phyloP scores from a whole-genome alignment of 2,797 vertebrate genomes.

The Micrastur ruficollis region DNA sequence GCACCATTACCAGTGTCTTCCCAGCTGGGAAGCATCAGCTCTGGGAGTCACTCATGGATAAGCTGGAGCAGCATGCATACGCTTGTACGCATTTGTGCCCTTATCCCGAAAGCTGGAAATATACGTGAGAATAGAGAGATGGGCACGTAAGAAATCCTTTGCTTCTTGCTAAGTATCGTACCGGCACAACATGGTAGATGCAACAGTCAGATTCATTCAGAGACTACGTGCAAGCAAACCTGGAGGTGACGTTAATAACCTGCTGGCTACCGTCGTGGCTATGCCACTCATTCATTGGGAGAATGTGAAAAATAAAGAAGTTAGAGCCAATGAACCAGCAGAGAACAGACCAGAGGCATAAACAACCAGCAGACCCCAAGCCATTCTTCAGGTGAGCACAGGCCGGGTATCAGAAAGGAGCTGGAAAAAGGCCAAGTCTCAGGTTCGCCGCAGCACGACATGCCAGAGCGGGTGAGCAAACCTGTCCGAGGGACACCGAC shows the following conservation, averaged over 20 bases:
- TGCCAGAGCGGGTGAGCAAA: not conserved
- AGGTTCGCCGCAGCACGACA: not conserved
- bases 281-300: not conserved
- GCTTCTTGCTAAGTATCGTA: not conserved
- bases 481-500: not conserved
- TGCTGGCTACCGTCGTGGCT: not conserved
- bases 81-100: not conserved
- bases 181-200: not conserved
- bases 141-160: accelerated
- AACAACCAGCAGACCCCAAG: not conserved
- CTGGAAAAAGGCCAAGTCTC: not conserved
- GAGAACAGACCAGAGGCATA: not conserved
- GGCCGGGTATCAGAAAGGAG: not conserved
- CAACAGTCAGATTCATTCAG: not conserved
- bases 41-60: accelerated
- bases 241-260: not conserved
- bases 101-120: not conserved
- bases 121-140: not conserved
- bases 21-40: not conserved
- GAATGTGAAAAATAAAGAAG: not conserved
- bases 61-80: not conserved
- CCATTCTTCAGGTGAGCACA: not conserved
- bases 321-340: not conserved
- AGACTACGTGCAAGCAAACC: not conserved
- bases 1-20: not conserved